These are phyloP conservation scores for Amphimedon queenslandica DNA, from an alignment of 37 sponge, comb jelly and placozoan genomes.

Conservation along the genomic window DNA sequence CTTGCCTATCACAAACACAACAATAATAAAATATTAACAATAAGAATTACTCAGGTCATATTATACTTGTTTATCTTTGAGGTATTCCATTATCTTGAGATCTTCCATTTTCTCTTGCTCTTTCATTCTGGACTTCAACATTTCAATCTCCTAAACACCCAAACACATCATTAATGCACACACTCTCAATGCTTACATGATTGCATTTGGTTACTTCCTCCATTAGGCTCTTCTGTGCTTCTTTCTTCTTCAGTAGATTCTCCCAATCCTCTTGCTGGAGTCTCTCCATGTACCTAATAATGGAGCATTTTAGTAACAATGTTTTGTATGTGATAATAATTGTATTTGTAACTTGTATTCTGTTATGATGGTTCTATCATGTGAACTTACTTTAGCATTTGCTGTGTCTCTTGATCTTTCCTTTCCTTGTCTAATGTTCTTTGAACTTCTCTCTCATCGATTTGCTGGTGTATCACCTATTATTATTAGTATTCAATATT, in stretches of 20 bases:
- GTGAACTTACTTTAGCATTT: slow-evolving; percentile 67
- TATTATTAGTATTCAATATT: too few species aligned
- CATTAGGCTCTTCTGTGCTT: slow-evolving; percentile 83
- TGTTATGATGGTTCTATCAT: too few species aligned
- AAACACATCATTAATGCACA: background rate
- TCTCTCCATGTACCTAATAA: slow-evolving; percentile 53
- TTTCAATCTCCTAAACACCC: slow-evolving; percentile 68
- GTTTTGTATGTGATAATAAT: too few species aligned
- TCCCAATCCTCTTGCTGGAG: slow-evolving; percentile 91
- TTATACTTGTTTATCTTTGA: slow-evolving; percentile 86
- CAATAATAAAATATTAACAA: too few species aligned
- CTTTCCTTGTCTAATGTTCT: slow-evolving; percentile 86
- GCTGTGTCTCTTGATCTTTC: slow-evolving; percentile 93
- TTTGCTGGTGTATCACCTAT: slow-evolving; percentile 88
- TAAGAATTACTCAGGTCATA: slow-evolving; percentile 17
- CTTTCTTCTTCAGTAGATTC: slow-evolving; percentile 74
- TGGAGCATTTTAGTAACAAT: too few species aligned
- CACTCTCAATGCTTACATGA: slow-evolving; percentile 18
- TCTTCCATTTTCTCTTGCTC: slow-evolving; percentile 91
- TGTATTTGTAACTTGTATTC: too few species aligned
- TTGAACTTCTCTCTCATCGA: slow-evolving; percentile 81
- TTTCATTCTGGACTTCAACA: slow-evolving; percentile 64
- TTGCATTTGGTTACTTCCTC: slow-evolving; percentile 86
- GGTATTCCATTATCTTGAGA: slow-evolving; percentile 82
- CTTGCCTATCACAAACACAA: slow-evolving; percentile 28